A percentile compares a stretch with the other conserved stretches of the same genome.
Evolutionary conservation across 2,113 vertebrate genomes (phyloP).

Genomic region (Barnardius zonarius): DNA sequence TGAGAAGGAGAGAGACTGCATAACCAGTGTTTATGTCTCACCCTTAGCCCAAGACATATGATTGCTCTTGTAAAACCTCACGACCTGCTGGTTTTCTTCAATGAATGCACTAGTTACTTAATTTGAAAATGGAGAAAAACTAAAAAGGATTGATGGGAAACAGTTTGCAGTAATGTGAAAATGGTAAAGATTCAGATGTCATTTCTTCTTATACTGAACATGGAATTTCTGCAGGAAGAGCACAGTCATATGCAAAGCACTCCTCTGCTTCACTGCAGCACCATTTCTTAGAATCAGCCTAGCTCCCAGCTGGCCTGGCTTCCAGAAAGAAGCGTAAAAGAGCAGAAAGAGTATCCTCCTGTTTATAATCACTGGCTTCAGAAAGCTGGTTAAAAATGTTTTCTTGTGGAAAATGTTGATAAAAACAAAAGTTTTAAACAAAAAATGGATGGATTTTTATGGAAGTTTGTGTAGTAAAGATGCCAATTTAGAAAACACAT

Average conservation of each 20-base stretch:
- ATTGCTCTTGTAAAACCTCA: background rate
- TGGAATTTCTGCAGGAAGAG: conserved; percentile 27
- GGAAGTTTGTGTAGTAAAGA: background rate
- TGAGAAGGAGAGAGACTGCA: background rate
- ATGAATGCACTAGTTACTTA: background rate
- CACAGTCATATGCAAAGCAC: conserved; percentile 12
- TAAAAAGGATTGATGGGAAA: background rate
- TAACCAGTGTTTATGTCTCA: background rate
- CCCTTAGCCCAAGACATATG: background rate
- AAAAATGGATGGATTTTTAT: background rate
- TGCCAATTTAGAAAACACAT: background rate
- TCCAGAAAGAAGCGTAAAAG: background rate
- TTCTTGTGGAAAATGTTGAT: background rate
- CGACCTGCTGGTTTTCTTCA: background rate
- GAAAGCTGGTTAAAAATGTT: background rate
- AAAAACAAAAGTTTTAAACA: background rate
- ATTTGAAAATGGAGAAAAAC: background rate
- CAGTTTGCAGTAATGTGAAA: background rate
- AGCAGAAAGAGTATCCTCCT: background rate
- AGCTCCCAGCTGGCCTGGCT: background rate
- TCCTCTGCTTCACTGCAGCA: background rate
- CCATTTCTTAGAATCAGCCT: background rate
- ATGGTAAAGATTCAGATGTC: background rate
- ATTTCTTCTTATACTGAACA: background rate
- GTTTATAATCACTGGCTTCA: background rate